Conservation (phyloP, 2,888 invertebrate species). For the Scaptodrosophila latifasciaeformis region DNA sequence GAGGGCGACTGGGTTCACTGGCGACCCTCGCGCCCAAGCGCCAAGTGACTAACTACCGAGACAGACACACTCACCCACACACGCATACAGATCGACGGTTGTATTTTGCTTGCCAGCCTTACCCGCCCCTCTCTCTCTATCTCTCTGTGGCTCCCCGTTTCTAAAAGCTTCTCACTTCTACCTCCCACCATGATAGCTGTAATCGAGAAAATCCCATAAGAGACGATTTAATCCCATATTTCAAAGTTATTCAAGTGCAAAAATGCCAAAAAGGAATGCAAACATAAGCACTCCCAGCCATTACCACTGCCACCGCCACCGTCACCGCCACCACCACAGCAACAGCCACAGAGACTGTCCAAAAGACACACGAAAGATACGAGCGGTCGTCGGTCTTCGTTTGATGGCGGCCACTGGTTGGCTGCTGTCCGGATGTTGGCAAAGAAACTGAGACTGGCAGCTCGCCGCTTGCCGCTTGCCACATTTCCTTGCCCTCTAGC, state of each 20-base stretch:
- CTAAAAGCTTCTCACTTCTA: neutral
- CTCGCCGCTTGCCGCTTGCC: too few relatives aligned
- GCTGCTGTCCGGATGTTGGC: neutral
- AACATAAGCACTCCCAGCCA: conserved; percentile 59
- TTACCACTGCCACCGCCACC: neutral
- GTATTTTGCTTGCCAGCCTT: neutral
- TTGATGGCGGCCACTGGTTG: too few relatives aligned
- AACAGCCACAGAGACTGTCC: conserved; percentile 15
- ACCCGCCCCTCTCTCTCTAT: conserved; percentile 8
- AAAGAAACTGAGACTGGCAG: conserved; percentile 6
- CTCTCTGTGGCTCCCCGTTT: neutral
- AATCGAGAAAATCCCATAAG: conserved; percentile 71
- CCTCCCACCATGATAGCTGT: conserved; percentile 61
- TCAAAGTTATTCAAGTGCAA: conserved; percentile 73
- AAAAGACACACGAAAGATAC: conserved; percentile 29
- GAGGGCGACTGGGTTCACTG: conserved; percentile 43
- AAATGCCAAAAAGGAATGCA: conserved; percentile 70
- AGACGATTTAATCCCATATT: conserved; percentile 73
- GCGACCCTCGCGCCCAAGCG: conserved; percentile 36
- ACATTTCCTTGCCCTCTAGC: too few relatives aligned
- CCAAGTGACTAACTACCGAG: too few relatives aligned
- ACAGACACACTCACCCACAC: too few relatives aligned
- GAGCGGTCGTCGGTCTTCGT: neutral
- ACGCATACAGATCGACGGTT: too few relatives aligned
- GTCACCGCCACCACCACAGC: conserved; percentile 20